Percentiles rank a stretch among this genome's conserved stretches.
Evolutionary conservation across 2,113 vertebrate genomes (phyloP).

Genomic region (Setophaga coronata): DNA sequence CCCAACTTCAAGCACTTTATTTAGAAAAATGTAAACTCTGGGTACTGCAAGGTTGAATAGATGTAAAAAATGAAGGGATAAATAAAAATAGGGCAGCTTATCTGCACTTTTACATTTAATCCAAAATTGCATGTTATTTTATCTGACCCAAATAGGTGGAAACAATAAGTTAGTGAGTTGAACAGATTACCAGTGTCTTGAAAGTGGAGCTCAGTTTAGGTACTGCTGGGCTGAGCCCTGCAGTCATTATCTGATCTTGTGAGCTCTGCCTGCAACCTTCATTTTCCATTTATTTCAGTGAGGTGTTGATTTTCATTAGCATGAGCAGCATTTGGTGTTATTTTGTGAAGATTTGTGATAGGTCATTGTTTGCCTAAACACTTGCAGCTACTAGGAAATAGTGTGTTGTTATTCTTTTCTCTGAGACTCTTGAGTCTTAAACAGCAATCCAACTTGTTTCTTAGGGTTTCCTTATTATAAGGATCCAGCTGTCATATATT

Average conservation of each 20-base stretch:
- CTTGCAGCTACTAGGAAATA: not conserved
- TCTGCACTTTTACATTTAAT: not conserved
- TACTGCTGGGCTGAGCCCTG: not conserved
- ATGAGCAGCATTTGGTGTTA: not conserved
- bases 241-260: not conserved
- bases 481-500: not conserved
- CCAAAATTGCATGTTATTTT: slow-evolving; percentile 11
- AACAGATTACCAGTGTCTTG: not conserved
- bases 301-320: not conserved
- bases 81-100: slow-evolving; percentile 31
- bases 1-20: not conserved
- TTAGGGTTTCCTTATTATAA: not conserved
- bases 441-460: not conserved
- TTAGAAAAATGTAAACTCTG: not conserved
- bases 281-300: not conserved
- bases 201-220: not conserved
- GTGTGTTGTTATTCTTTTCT: not conserved
- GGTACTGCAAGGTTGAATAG: not conserved
- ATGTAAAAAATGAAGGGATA: not conserved
- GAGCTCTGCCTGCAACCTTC: not conserved
- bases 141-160: not conserved
- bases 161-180: not conserved
- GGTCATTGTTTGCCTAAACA: not conserved
- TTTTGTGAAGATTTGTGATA: not conserved
- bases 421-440: not conserved